A percentile compares a stretch with the other conserved stretches of the same genome.
These are phyloP conservation scores for Oxycera nigricornis DNA, from an alignment of 2,888 invertebrate genomes.

Conservation along the genomic window DNA sequence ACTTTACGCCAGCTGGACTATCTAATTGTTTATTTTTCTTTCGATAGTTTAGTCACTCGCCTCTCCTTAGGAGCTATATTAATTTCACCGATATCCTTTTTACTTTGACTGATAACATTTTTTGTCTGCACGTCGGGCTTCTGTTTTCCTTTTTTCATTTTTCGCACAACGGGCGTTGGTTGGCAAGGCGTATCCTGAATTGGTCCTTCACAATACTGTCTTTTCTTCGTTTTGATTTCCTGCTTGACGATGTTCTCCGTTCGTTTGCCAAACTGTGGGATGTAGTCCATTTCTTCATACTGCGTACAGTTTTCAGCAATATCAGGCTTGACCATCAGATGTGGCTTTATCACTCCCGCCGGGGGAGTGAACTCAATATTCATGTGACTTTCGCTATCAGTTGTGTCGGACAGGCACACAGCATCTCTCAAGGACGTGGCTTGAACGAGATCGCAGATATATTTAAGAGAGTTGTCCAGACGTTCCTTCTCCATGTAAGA, in stretches of 20 bases:
- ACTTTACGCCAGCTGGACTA: no score
- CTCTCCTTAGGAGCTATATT: no score
- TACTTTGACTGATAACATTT: no score
- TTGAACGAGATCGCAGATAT: conserved; percentile 57
- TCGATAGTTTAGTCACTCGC: no score
- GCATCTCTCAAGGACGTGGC: conserved; percentile 51
- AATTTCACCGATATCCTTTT: no score
- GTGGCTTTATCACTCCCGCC: conserved; percentile 70
- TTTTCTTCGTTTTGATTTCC: background rate
- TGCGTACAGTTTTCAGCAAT: conserved; percentile 69
- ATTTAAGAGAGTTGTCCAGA: conserved; percentile 63
- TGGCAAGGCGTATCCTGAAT: background rate
- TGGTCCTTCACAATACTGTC: conserved; percentile 5
- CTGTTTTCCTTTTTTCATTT: no score
- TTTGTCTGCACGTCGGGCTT: no score
- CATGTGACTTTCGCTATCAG: conserved; percentile 68
- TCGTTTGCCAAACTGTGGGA: background rate
- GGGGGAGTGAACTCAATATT: conserved; percentile 77
- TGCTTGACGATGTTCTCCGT: background rate
- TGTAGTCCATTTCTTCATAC: conserved; percentile 56
- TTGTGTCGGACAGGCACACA: conserved; percentile 56
- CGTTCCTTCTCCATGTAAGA: conserved; percentile 61
- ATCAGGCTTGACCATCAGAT: conserved; percentile 63
- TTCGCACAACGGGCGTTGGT: background rate
- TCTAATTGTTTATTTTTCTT: no score